Evolutionary conservation across 2,888 invertebrate genomes (phyloP).

Genomic region (Urechis unicinctus): DNA sequence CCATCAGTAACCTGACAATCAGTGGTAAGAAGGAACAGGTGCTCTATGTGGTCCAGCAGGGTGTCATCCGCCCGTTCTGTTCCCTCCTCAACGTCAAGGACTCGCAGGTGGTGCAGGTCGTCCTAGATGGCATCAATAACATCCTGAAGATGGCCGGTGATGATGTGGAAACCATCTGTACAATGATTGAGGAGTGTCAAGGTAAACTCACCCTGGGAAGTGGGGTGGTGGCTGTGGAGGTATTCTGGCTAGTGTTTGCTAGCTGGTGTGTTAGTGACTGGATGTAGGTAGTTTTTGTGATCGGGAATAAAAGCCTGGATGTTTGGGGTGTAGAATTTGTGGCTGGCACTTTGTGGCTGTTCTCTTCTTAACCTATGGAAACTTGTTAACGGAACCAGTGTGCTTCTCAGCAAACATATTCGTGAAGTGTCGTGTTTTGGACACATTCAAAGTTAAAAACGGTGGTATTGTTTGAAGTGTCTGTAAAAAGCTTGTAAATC

Average conservation of each 20-base stretch:
- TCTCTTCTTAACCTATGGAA: no score
- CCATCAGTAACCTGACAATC: slow-evolving; percentile 96
- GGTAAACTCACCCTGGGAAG: no score
- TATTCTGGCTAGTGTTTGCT: no score
- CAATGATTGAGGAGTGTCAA: slow-evolving; percentile 81
- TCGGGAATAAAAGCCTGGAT: no score
- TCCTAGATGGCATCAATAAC: slow-evolving; percentile 85
- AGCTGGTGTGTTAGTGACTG: background rate
- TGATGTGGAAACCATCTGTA: slow-evolving; percentile 19
- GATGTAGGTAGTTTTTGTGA: background rate
- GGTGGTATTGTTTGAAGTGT: no score
- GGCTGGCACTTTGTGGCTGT: no score
- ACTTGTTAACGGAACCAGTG: no score
- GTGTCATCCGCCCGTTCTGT: slow-evolving; percentile 94
- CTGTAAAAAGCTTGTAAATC: background rate
- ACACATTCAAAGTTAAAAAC: no score
- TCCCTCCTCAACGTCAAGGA: slow-evolving; percentile 90
- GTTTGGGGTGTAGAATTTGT: no score
- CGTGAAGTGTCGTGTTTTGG: no score
- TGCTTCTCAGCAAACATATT: no score
- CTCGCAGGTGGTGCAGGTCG: slow-evolving; percentile 64
- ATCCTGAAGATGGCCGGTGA: slow-evolving; percentile 89
- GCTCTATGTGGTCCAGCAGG: slow-evolving; percentile 44
- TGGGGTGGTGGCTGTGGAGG: no score
- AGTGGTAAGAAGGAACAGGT: slow-evolving; percentile 86